Conservation (phyloP, 2,888 invertebrate genomes). For the Bellardia pandia region DNA sequence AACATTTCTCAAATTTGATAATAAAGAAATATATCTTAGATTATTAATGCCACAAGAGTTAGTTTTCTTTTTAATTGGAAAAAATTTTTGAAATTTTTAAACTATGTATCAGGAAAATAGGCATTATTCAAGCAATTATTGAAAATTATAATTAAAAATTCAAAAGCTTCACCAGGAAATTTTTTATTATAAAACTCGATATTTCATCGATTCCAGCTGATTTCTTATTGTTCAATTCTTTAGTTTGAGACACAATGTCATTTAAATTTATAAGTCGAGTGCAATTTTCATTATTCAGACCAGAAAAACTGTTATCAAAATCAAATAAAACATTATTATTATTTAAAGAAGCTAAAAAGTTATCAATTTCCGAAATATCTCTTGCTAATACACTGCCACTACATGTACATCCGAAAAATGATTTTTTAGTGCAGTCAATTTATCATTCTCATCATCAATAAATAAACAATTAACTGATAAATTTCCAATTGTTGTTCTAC, state of each 20-base stretch:
- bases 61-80: constrained; percentile 4
- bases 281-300: not conserved
- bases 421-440: not conserved
- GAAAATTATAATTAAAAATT: too few species aligned
- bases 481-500: not conserved
- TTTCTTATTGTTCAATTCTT: too few species aligned
- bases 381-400: too few species aligned
- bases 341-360: not conserved
- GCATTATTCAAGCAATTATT: too few species aligned
- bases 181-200: not conserved
- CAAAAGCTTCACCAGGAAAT: not conserved
- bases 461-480: not conserved
- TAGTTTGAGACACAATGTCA: too few species aligned
- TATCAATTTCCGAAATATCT: not conserved
- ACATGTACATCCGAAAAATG: not conserved
- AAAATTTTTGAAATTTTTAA: not conserved
- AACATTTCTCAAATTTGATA: constrained; percentile 9
- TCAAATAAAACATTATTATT: too few species aligned
- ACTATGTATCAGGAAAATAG: too few species aligned
- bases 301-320: not conserved
- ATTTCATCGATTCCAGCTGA: not conserved
- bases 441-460: not conserved
- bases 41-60: not conserved
- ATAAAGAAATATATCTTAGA: not conserved
- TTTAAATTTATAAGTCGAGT: not conserved